Percentiles rank a stretch among this genome's conserved stretches.
Conservation (phyloP, 2,797 vertebrate species). For the Falco peregrinus region DNA sequence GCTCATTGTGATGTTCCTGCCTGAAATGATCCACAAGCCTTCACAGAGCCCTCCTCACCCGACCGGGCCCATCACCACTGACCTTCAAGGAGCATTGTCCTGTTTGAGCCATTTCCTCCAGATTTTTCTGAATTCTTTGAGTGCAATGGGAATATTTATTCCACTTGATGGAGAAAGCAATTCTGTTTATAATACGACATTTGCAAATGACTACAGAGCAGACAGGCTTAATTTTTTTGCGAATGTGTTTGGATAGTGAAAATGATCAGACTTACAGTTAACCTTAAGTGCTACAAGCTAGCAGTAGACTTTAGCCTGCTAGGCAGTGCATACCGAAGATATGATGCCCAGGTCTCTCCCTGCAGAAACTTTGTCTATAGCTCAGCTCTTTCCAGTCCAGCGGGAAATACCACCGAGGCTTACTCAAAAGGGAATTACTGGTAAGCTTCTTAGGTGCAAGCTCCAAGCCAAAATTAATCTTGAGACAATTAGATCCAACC, state of each 20-base stretch:
- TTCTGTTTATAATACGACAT: too few relatives aligned
- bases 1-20: not conserved
- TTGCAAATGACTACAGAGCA: not conserved
- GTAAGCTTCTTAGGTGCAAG: not conserved
- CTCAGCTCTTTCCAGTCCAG: not conserved
- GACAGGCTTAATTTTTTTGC: not conserved
- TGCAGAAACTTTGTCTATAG: not conserved
- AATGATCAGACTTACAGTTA: not conserved
- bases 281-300: not conserved
- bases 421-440: not conserved
- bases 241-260: not conserved
- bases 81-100: not conserved
- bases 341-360: not conserved
- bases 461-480: not conserved
- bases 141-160: not conserved
- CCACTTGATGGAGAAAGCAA: too few relatives aligned
- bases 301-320: not conserved
- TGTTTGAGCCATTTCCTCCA: not conserved
- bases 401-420: not conserved
- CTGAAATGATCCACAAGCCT: not conserved
- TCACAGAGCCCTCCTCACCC: not conserved
- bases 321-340: not conserved
- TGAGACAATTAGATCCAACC: not conserved
- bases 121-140: not conserved
- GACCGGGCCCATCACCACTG: fast-evolving